Base-by-base conservation (phyloP, 2,113 vertebrate species). In the Columba livia region DNA sequence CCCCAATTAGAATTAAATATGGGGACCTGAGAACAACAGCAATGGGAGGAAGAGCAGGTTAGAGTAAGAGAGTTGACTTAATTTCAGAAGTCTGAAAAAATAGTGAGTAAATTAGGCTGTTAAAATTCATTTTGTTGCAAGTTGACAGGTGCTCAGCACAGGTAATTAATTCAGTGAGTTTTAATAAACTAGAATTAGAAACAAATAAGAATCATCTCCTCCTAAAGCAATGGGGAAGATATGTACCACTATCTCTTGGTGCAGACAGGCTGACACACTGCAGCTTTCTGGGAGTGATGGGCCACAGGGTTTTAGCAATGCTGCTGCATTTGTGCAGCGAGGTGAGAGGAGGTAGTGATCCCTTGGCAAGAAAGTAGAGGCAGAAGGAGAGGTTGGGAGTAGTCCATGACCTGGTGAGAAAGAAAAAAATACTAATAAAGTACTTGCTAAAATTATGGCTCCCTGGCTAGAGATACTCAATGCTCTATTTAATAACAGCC, bases 101-200 rank as follows among this genome's bases (percentile, higher is more conserved):
- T 19, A 67, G 12, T 56, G 60, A 77, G 77, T 89, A 94, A 88
- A 91, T 86, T 71, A 91, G 21, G 38, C 53, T 79, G 40, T 67
- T 96, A 53, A 91, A 95, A 94, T 94, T 90, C 11, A 91, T 90
- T 90, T 90, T 91, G 12, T 74, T 88, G 38, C 64, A 90, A 72
- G 51, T 78, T 90, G 88, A 42, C 69, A 84, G 75, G 57, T 93
- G 21, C 58, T 89, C 60, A 85, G 67, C 60, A 88, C 56, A 88
- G 51, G 67, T 67, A 94, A 92, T 95, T 93, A 90, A 90, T 90
- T 86, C 65, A 38, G 51, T 67, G 80, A n/a, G 29, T 86, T 92
- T 84, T 86, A 80, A 90, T 93, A 84, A 94, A 67, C 29, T 44
- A 69, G 64, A 86, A 71, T 71, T 66, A 77, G 79, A 80, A 82